These are phyloP conservation scores for Crotalus helleri DNA, from an alignment of 2,113 vertebrate genomes.

Conservation along the genomic window DNA sequence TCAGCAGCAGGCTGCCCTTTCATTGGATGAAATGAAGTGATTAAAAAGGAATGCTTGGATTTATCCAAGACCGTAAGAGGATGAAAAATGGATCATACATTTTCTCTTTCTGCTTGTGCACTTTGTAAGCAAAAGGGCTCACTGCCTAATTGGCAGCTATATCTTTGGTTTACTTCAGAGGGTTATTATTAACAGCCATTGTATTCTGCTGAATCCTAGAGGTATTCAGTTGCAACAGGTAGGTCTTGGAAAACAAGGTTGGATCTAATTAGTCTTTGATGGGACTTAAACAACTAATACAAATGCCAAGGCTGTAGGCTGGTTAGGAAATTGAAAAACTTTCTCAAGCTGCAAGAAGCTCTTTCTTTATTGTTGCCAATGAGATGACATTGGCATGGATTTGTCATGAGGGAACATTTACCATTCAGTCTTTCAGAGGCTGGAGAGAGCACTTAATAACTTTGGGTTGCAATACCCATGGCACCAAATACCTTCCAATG, in stretches of 20 bases:
- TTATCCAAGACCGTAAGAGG: slow-evolving; percentile 57
- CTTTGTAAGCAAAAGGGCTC: slow-evolving; percentile 17
- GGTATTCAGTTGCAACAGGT: not conserved
- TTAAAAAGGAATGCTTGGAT: slow-evolving; percentile 53
- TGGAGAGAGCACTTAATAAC: not conserved
- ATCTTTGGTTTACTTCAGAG: slow-evolving; percentile 21
- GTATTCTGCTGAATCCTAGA: not conserved
- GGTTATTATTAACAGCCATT: not conserved
- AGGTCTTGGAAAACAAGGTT: not conserved
- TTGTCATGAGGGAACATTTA: not conserved
- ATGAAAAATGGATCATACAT: slow-evolving; percentile 53
- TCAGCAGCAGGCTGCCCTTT: slow-evolving; percentile 34
- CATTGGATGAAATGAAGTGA: slow-evolving; percentile 7
- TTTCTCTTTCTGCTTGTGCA: slow-evolving; percentile 45
- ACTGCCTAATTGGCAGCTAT: slow-evolving; percentile 31
- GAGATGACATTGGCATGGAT: not conserved
- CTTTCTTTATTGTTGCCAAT: not conserved
- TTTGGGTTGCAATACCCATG: not conserved
- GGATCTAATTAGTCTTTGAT: not conserved
- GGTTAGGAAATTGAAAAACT: not conserved
- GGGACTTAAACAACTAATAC: not conserved
- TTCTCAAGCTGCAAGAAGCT: not conserved
- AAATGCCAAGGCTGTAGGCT: not conserved
- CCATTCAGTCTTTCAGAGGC: not conserved
- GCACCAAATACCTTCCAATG: not conserved